Base-by-base conservation (phyloP, 1,140 invertebrate species). In the Andricus grossulariae region DNA sequence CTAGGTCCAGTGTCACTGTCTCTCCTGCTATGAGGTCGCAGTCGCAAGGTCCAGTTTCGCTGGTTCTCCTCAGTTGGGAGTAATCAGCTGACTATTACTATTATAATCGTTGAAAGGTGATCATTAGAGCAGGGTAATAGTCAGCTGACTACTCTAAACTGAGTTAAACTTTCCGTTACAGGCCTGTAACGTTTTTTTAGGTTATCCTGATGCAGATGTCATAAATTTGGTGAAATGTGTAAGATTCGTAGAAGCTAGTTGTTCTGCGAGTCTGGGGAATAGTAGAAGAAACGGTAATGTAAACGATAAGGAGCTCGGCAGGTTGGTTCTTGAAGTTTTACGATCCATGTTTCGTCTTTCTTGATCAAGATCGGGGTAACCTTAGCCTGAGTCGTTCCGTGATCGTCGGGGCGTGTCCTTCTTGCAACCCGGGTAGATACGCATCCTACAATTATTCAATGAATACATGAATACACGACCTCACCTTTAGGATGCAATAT, bases 381-480 rank as follows among this genome's bases (percentile, higher is more conserved):
- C 18, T 57, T 21, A 57, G 18, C 19, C 55, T 21, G 55, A 25
- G 19, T 57, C 13, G 19, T 19, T 13, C 55, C 21, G 39, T 66
- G 21, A 66, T 66, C 60, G 60, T n/a, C 13, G 60, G 16, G 60
- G 60, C 32, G 60, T 66, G 25, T 66, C 25, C 16, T 66, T 60
- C 21, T 60, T 57, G 18, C 19, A 19, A 25, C 19, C 12, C 21
- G 1, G n/a, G 45, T 66, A 78, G 66, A 79, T 75, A 76, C 73
- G 78, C 71, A 76, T 81, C 80, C 80, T 21, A 79, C 82, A 81
- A 83, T 83, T 81, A 83, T 83, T 83, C 82, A 83, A 83, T 83
- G 82, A 83, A 83, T 83, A 83, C 75, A 81, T 83, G 82, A 83
- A 83, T 83, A 81, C 80, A 70, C 72, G 19, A 51, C 71, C 16